A percentile compares a stretch with the other conserved stretches of the same genome.
Evolutionary conservation across 1,140 invertebrate genomes (phyloP).

Genomic region (Zaprionus davidi): DNA sequence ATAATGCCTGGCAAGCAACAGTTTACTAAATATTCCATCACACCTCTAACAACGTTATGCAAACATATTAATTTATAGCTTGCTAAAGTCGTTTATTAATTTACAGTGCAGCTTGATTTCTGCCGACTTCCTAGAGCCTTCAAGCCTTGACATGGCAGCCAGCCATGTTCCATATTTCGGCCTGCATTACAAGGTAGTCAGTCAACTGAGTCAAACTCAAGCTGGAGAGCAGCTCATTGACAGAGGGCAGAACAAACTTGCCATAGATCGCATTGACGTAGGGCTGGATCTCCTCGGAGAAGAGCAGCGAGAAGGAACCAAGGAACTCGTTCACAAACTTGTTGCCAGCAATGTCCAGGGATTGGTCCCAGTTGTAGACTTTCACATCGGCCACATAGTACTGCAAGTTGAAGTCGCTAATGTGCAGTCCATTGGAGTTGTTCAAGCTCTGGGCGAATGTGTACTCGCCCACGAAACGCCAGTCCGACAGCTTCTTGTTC

Average conservation of each 20-base stretch:
- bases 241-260: constrained; percentile 34
- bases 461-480: constrained; percentile 63
- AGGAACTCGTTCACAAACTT: constrained; percentile 51
- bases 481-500: constrained; percentile 59
- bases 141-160: constrained; percentile 15
- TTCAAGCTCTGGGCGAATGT: constrained; percentile 40
- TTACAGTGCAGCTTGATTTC: background rate
- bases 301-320: constrained; percentile 27
- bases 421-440: constrained; percentile 49
- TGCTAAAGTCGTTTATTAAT: constrained; percentile 3
- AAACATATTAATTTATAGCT: constrained; percentile 8
- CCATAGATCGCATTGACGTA: constrained; percentile 25
- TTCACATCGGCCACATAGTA: constrained; percentile 50
- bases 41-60: background rate
- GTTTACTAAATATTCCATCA: background rate
- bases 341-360: constrained; percentile 59
- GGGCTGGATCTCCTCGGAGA: constrained; percentile 53
- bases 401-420: constrained; percentile 53
- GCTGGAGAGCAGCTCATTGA: constrained; percentile 47
- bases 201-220: constrained; percentile 51
- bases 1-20: no score
- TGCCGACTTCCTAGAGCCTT: background rate
- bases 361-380: constrained; percentile 58
- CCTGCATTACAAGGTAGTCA: constrained; percentile 29
- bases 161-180: constrained; percentile 28